Base-by-base conservation (phyloP, 2,888 invertebrate species). In the Stenodema calcarata region DNA sequence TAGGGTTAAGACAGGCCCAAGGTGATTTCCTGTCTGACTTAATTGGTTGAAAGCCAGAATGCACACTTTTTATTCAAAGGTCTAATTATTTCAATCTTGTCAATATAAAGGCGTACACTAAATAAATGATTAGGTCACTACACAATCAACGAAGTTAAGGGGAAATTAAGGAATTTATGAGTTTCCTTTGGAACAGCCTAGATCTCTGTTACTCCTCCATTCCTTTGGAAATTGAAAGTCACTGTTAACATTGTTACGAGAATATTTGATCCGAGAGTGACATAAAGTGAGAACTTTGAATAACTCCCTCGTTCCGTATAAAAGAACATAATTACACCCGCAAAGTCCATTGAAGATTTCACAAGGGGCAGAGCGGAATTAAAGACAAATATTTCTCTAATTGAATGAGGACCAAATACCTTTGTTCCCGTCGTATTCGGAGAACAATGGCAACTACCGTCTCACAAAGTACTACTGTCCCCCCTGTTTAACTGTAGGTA, bases 351-450 rank as follows among this genome's bases (percentile, higher is more conserved):
- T 62, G 14, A 80, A 54, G 28, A 16, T 11, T 14, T 27, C 44
- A 1, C 27, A 12, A 30, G 27, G 54, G 35, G 47, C 7, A 16
- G 30, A 80, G 47, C 80, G 80, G 80, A 80, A 80, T 80, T 80
- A 80, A 80, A 80, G 80, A 54, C 54, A 80, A 80, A 80, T 80
- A 80, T 80, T 80, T 80, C 80, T 80, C 54, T 80, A 80, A 80
- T 80, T 80, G 50, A 80, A 80, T 54, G 23, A 28, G 42, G 80
- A 80, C 80, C 50, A 14, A 54, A 44, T 78, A 78, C 78, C 78
- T 44, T 78, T 78, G 78, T 78, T 44, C 78, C 44, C 28, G 18
- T 23, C 78, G 14, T 41, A 76, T 35, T 41, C 75, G 3, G 44
- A 23, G 42, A 44, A 78, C 78, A 78, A 78, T 78, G 47, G 73